These are phyloP conservation scores for Strigamia transsilvanica DNA, from an alignment of 2,888 invertebrate genomes.

Conservation along the genomic window DNA sequence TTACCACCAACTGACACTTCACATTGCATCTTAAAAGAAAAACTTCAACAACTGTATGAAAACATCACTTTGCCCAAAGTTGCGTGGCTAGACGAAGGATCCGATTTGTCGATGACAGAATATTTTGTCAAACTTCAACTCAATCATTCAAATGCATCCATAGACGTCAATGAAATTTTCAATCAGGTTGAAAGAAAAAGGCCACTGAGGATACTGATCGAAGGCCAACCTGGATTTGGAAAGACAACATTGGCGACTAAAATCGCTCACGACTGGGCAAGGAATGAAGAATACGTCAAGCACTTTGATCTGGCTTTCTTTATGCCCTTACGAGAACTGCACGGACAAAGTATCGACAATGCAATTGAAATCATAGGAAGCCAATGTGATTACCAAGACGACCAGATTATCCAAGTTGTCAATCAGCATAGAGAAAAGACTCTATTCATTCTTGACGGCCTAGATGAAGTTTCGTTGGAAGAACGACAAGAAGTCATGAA, in stretches of 20 bases:
- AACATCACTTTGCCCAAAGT: not conserved
- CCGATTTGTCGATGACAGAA: not conserved
- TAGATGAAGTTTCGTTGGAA: not conserved
- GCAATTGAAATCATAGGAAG: not conserved
- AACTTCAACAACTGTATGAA: not conserved
- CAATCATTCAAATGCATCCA: not conserved
- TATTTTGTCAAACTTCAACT: not conserved
- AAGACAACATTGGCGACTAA: constrained; percentile 53
- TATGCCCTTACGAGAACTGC: not conserved
- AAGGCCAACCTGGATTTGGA: not conserved
- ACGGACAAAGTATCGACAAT: not conserved
- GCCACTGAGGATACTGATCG: not conserved
- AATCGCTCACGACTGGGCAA: constrained; percentile 27
- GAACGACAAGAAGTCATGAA: not conserved
- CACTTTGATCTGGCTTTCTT: constrained; percentile 70
- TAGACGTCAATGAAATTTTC: not conserved
- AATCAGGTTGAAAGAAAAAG: not conserved
- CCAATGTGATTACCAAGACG: not conserved
- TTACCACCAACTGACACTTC: not conserved
- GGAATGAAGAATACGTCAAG: constrained; percentile 62
- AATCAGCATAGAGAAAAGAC: not conserved
- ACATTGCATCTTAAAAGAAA: not conserved
- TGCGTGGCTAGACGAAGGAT: not conserved
- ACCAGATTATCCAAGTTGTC: not conserved
- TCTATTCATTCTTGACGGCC: not conserved